Evolutionary conservation across 2,797 vertebrate genomes (phyloP).

Genomic region (Glossophaga mutica): DNA sequence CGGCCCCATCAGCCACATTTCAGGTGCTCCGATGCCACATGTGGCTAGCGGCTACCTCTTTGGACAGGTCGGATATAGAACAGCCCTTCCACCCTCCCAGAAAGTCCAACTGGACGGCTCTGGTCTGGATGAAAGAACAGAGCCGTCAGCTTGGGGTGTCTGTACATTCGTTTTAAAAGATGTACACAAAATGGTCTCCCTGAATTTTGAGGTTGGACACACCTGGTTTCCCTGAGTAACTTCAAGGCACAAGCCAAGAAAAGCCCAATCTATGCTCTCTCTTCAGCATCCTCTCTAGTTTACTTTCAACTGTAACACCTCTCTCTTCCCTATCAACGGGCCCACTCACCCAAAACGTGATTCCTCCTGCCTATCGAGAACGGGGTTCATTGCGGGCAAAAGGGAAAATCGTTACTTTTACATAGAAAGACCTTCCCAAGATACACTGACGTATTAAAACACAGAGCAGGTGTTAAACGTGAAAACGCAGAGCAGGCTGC

Average conservation of each 20-base stretch:
- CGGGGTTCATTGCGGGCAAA: background rate
- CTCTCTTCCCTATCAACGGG: background rate
- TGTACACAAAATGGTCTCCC: background rate
- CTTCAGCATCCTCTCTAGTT: background rate
- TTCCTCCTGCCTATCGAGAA: background rate
- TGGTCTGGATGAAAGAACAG: background rate
- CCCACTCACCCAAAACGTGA: background rate
- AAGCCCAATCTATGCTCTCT: background rate
- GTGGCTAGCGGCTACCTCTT: fast-evolving
- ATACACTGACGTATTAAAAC: background rate
- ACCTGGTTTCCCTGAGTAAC: background rate
- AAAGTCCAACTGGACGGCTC: background rate
- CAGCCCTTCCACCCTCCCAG: background rate
- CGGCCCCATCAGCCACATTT: background rate
- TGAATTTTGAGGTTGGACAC: background rate
- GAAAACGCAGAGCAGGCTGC: background rate
- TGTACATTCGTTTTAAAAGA: background rate
- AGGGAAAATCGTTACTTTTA: background rate
- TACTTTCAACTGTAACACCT: background rate
- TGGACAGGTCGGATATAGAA: background rate
- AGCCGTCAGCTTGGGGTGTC: background rate
- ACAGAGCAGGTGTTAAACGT: background rate
- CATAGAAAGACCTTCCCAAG: background rate
- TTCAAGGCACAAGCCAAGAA: background rate
- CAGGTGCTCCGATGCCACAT: background rate